A percentile compares a stretch with the other conserved stretches of the same genome.
These are phyloP conservation scores for Microtus pennsylvanicus DNA, from an alignment of 2,113 vertebrate genomes.

Conservation along the genomic window DNA sequence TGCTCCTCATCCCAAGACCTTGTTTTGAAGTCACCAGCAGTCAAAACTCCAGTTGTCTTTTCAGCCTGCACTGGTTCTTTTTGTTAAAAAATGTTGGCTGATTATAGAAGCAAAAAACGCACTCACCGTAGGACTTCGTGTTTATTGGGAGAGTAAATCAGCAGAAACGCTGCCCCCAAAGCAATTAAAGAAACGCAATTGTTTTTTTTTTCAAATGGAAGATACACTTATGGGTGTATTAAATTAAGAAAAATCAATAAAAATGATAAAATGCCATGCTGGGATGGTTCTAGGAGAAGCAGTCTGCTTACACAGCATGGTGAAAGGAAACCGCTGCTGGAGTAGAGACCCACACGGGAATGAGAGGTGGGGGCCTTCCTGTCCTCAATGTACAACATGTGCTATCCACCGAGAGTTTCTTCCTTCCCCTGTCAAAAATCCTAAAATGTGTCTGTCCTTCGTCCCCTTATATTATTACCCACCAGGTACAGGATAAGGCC, in stretches of 20 bases:
- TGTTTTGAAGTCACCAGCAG: not conserved
- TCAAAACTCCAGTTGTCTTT: not conserved
- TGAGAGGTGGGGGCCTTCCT: not conserved
- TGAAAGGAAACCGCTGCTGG: not conserved
- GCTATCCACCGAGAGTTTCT: not conserved
- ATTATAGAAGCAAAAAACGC: conserved; percentile 58
- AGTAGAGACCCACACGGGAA: not conserved
- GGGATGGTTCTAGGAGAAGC: not conserved
- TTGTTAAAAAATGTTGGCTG: not conserved
- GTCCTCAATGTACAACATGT: not conserved
- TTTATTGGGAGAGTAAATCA: conserved; percentile 70
- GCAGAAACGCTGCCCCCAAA: not conserved
- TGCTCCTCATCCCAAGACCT: not conserved
- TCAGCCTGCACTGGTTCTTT: not conserved
- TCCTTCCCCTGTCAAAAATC: not conserved
- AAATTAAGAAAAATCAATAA: conserved; percentile 61
- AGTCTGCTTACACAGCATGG: not conserved
- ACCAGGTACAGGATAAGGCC: not conserved
- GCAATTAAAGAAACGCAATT: conserved; percentile 65
- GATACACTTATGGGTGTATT: not conserved
- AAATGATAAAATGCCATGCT: conserved; percentile 31
- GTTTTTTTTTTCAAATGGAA: not conserved
- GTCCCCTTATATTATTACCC: not conserved
- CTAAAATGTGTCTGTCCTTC: not conserved
- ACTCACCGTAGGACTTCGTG: not conserved